Evolutionary conservation across 1,140 invertebrate species (phyloP).

Genomic region (Neodiprion pinetum): DNA sequence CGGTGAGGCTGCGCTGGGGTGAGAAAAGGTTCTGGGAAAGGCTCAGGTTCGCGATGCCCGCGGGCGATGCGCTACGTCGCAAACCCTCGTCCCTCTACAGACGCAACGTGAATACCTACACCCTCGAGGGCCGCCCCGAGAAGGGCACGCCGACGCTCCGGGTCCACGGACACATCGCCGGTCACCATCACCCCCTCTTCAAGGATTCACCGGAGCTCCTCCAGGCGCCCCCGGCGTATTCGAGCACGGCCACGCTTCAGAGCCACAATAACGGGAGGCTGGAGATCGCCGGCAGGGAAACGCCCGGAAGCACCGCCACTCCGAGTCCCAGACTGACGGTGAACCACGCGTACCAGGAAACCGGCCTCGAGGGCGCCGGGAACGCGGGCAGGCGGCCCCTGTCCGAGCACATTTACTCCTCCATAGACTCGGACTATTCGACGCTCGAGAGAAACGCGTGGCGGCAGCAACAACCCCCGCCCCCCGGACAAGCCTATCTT

Average conservation of each 20-base stretch:
- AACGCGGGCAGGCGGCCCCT: slow-evolving; percentile 72
- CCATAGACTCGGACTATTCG: slow-evolving; percentile 84
- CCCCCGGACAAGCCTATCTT: slow-evolving; percentile 66
- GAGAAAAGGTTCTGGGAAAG: slow-evolving; percentile 93
- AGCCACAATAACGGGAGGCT: slow-evolving; percentile 42
- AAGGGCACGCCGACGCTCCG: slow-evolving; percentile 64
- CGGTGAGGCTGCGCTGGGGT: slow-evolving; percentile 82
- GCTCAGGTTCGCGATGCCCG: slow-evolving; percentile 86
- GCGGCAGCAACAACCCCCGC: slow-evolving; percentile 49
- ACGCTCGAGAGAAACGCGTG: slow-evolving; percentile 64
- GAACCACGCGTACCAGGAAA: slow-evolving; percentile 59
- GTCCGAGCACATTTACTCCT: slow-evolving; percentile 87
- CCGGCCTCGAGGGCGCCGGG: slow-evolving; percentile 56
- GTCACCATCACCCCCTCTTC: slow-evolving; percentile 59
- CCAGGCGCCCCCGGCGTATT: slow-evolving; percentile 64
- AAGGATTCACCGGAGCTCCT: slow-evolving; percentile 55
- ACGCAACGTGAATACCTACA: slow-evolving; percentile 81
- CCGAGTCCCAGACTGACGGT: slow-evolving; percentile 54
- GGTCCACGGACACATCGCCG: slow-evolving; percentile 56
- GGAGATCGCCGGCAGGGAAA: slow-evolving; percentile 30
- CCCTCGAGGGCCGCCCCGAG: slow-evolving; percentile 65
- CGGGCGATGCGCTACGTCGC: slow-evolving; percentile 58
- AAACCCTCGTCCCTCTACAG: slow-evolving; percentile 67
- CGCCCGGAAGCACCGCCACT: slow-evolving; percentile 38
- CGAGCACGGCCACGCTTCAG: slow-evolving; percentile 44